Percentiles rank a stretch among this genome's conserved stretches.
Conservation (phyloP, 64 coral and sea anemone species). For the Acropora yongei region DNA sequence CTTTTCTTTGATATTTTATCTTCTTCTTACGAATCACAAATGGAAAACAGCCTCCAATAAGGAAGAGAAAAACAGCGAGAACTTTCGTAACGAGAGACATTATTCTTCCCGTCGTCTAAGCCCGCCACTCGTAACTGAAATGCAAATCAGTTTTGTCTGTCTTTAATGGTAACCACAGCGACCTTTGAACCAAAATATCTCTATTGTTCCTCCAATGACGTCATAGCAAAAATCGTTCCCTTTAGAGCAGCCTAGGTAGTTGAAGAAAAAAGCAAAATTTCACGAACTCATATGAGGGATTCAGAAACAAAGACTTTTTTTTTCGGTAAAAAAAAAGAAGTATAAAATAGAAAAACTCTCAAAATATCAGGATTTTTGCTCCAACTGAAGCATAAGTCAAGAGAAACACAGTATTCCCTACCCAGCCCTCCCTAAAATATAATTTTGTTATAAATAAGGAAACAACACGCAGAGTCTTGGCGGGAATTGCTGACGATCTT, state of each 20-base stretch:
- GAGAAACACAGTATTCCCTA: background rate
- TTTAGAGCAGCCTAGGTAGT: background rate
- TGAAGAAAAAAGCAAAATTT: background rate
- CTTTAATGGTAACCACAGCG: slow-evolving; percentile 47
- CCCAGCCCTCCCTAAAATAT: background rate
- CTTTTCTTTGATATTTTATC: slow-evolving; percentile 40
- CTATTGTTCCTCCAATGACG: slow-evolving; percentile 2
- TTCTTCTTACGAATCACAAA: slow-evolving; percentile 61
- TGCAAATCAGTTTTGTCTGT: background rate
- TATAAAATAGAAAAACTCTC: background rate
- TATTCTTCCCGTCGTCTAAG: background rate
- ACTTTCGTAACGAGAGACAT: slow-evolving; percentile 47
- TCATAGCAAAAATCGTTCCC: background rate
- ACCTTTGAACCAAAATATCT: slow-evolving; percentile 74
- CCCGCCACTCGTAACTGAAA: slow-evolving; percentile 50
- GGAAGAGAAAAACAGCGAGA: slow-evolving; percentile 58
- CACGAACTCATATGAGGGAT: background rate
- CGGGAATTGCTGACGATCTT: slow-evolving; percentile 33
- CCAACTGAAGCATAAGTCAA: background rate
- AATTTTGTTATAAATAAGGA: background rate
- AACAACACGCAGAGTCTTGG: background rate
- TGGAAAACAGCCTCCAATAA: slow-evolving; percentile 87
- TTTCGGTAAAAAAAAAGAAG: background rate
- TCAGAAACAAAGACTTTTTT: background rate
- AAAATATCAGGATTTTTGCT: background rate